Conservation (phyloP, 2,888 invertebrate genomes). For the Ganaspis brasiliensis region DNA sequence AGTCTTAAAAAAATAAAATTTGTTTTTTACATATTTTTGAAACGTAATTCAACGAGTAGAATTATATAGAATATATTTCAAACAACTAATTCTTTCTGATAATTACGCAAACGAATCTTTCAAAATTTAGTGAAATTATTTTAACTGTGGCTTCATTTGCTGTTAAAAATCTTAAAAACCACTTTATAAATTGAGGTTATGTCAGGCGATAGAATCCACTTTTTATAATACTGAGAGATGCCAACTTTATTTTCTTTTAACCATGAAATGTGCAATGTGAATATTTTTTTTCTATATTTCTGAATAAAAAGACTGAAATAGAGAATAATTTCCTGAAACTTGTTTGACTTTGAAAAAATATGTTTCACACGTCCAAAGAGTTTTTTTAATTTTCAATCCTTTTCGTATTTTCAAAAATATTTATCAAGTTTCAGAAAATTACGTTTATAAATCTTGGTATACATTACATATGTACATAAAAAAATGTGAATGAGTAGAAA, state of each 20-base stretch:
- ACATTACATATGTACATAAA: conserved; percentile 30
- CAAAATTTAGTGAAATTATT: not conserved
- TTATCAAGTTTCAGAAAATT: not conserved
- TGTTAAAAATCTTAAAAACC: too few species aligned
- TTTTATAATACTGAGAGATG: too few species aligned
- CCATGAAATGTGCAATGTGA: conserved; percentile 10
- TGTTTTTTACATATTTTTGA: not conserved
- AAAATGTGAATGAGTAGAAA: not conserved
- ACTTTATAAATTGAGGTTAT: too few species aligned
- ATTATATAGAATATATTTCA: too few species aligned
- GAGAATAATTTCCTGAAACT: conserved; percentile 10
- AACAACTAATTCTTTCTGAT: too few species aligned
- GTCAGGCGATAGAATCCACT: too few species aligned
- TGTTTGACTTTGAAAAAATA: not conserved
- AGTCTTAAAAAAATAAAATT: too few species aligned
- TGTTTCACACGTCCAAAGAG: not conserved
- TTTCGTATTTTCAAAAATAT: too few species aligned
- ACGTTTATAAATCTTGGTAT: not conserved
- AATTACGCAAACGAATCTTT: too few species aligned
- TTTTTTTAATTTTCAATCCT: not conserved
- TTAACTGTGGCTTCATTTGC: too few species aligned
- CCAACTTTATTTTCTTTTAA: too few species aligned
- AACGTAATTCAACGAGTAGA: too few species aligned
- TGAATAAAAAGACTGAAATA: conserved; percentile 27
- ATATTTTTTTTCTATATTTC: not conserved